phyloP scores from a whole-genome alignment of 2,797 vertebrate genomes.

The Orientallactaga sibirica region DNA sequence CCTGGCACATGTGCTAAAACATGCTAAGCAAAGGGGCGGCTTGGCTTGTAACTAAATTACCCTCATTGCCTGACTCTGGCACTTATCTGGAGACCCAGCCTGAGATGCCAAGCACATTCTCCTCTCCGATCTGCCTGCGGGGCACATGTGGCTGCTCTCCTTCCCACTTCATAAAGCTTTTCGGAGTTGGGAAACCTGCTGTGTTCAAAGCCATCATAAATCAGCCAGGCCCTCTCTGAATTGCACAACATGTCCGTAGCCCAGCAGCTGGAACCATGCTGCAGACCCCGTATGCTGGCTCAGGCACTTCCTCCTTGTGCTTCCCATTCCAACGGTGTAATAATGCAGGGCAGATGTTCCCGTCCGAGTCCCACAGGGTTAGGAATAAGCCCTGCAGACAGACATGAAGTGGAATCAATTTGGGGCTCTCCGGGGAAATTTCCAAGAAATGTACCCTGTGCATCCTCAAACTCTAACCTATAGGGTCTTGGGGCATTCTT shows the following conservation, averaged over 20 bases:
- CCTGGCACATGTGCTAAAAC: background rate
- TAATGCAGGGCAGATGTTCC: background rate
- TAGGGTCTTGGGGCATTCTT: background rate
- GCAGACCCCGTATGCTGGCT: background rate
- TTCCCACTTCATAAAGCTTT: constrained; percentile 68
- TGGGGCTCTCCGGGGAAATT: background rate
- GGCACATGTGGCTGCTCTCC: constrained; percentile 52
- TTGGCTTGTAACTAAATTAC: background rate
- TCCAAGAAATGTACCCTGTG: background rate
- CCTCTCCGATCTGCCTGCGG: background rate
- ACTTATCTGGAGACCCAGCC: background rate
- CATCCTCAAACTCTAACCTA: background rate
- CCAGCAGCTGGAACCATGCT: background rate
- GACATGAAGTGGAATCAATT: background rate
- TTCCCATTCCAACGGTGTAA: background rate
- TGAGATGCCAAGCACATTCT: background rate
- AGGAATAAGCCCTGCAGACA: background rate
- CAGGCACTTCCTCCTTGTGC: background rate
- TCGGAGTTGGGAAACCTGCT: constrained; percentile 52
- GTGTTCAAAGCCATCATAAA: constrained; percentile 31
- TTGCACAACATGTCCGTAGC: constrained; percentile 25
- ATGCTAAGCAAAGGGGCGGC: background rate
- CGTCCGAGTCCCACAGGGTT: background rate
- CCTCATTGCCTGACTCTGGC: background rate
- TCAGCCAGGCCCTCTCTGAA: background rate